These are phyloP conservation scores for Stercorarius parasiticus DNA, from an alignment of 2,113 vertebrate species.

Conservation along the genomic window DNA sequence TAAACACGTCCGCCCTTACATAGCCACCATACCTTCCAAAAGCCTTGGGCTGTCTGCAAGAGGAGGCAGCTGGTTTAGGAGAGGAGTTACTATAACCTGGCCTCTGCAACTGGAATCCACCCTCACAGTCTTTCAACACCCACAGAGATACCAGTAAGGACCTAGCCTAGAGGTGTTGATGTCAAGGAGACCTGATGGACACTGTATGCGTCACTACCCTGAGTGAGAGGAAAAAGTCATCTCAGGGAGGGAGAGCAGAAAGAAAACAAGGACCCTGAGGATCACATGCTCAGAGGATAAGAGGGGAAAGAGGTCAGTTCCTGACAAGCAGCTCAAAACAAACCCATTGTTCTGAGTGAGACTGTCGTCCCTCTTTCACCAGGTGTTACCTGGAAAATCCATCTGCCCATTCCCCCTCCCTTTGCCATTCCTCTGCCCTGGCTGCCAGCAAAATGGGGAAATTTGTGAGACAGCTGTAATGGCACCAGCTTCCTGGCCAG, in stretches of 20 bases:
- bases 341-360: slow-evolving; percentile 26
- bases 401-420: background rate
- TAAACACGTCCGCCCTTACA: background rate
- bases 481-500: background rate
- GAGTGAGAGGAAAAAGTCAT: background rate
- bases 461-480: background rate
- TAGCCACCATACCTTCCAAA: accelerated
- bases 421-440: background rate
- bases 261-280: background rate
- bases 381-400: slow-evolving; percentile 34
- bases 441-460: background rate
- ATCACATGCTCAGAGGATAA: background rate
- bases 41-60: background rate
- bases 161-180: background rate
- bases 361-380: background rate
- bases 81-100: background rate
- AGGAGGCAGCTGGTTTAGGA: background rate
- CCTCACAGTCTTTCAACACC: background rate
- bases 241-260: background rate
- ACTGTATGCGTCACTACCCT: background rate
- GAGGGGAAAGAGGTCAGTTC: slow-evolving; percentile 32
- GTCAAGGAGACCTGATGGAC: background rate
- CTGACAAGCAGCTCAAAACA: background rate
- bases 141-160: background rate
- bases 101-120: background rate